Evolutionary conservation across 2,797 vertebrate genomes (phyloP).

Genomic region (Danionella dracula): DNA sequence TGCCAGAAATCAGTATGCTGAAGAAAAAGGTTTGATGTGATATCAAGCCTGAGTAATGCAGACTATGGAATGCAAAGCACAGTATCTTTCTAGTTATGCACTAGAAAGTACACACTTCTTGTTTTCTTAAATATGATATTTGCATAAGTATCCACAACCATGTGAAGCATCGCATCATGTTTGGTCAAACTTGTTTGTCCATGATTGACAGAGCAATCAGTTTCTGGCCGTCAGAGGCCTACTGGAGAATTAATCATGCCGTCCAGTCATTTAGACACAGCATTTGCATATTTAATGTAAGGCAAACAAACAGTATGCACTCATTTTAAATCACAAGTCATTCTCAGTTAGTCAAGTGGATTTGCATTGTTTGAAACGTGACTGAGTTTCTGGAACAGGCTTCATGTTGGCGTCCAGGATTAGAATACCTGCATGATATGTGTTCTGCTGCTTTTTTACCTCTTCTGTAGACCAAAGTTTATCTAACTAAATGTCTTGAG

Average conservation of each 20-base stretch:
- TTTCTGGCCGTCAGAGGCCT: slow-evolving; percentile 28
- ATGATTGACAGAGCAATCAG: slow-evolving; percentile 39
- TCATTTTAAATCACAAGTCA: not conserved
- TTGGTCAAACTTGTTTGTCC: too few relatives aligned
- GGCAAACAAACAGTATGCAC: too few relatives aligned
- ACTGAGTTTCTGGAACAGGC: too few relatives aligned
- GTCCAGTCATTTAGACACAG: slow-evolving; percentile 14
- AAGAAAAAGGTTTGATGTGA: not conserved
- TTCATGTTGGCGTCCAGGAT: not conserved
- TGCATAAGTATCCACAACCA: too few relatives aligned
- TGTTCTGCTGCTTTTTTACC: not conserved
- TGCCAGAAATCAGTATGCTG: not conserved
- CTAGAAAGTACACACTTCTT: too few relatives aligned
- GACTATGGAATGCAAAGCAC: too few relatives aligned
- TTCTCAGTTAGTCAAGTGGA: not conserved
- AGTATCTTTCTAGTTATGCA: too few relatives aligned
- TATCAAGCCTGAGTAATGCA: too few relatives aligned
- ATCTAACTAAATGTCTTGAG: not conserved
- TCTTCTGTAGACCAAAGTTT: not conserved
- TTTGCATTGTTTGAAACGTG: not conserved
- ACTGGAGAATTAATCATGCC: slow-evolving; percentile 32
- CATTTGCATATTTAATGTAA: not conserved
- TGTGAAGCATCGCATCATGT: too few relatives aligned
- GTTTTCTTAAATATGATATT: too few relatives aligned
- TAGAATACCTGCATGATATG: not conserved